Base-by-base conservation (phyloP, 2,113 vertebrate genomes). In the Phainopepla nitens region DNA sequence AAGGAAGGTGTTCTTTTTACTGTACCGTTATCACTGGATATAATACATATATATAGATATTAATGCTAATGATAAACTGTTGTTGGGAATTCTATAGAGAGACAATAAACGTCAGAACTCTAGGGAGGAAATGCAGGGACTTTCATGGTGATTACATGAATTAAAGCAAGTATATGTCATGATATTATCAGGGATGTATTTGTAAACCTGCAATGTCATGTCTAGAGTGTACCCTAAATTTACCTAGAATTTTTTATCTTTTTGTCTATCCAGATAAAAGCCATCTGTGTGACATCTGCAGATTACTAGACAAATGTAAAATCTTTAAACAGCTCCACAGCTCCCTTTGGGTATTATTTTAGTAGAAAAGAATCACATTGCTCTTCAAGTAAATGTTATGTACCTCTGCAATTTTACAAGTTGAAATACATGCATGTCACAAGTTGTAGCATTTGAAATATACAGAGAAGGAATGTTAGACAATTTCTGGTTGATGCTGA, bases 261-360 rank as follows among this genome's bases (percentile, higher is more conserved):
- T 94, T 71, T 90, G 50, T 90, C 53, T 81, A 56, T 90, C 87
- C 0, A 0, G 87, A 77, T 88, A 66, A 91, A 72, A 84, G 66
- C 96, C 93, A 95, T 97, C 94, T 97, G 77, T 77, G 69, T 72
- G 84, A 66, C 62, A 56, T 80, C 70, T 91, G 81, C 7, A 47
- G 92, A 96, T 97, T 97, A 94, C 57, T 53, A 45, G 70, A 36
- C 41, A 71, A 88, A 69, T 62, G 58, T 65, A 84, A 86, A 87
- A 82, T 53, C 78, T 77, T 90, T 96, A 90, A 91, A 60, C 23
- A 81, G 88, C 72, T 94, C 96, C 58, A 25, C 31, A 41, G 60
- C 54, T 89, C 58, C 17, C 53, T 82, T 89, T 73, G 45, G 53
- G 21, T 84, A 10, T 73, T 90, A 73, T 64, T 90, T 82, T 87